Base-by-base conservation (phyloP, 2,113 vertebrate genomes). In the Apus apus region DNA sequence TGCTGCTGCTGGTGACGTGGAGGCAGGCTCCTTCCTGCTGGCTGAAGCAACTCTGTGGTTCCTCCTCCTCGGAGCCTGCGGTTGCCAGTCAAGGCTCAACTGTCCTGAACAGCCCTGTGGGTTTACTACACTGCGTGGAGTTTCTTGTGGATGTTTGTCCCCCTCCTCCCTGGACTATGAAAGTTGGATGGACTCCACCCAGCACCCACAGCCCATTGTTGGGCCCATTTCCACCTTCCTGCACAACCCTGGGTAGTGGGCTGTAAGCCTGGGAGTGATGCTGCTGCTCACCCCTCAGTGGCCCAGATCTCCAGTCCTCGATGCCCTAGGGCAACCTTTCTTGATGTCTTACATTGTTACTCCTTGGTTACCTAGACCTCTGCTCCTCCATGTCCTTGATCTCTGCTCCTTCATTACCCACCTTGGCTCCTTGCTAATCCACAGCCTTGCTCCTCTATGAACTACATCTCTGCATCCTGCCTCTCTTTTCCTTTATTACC, bases 401-500 rank as follows among this genome's bases (percentile, higher is more conserved):
- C 67, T 50, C 85, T 61, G 61, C 78, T 94, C 29, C 71, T 70
- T 76, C 34, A 40, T 76, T 48, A 48, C 40, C 23, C 22, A 27
- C 25, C 18, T 57, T 18, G 16, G 53, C 29, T 56, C 27, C 54
- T 56, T 56, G 54, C 29, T 30, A 56, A 30, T 56, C 54, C 54
- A 30, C 29, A 56, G 27, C 16, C 29, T 34, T 50, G 26, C 50
- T 77, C 19, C 32, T 38, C 50, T 4, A 13, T 22, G 57, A 15
- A 62, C 48, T 89, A 89, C 40, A 93, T 83, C 62, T 79, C 57
- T 20, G 8, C 76, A 91, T 50, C 81, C 81, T 73, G 91, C 46
- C 93, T 91, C 80, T 79, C 68, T 50, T 50, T 75, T 88, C 70
- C 87, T 87, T 93, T 38, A 89, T 93, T 89, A 85, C 77, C 85